Evolutionary conservation across 2,888 invertebrate genomes (phyloP).

Genomic region (Marasmarcha lunaedactyla): DNA sequence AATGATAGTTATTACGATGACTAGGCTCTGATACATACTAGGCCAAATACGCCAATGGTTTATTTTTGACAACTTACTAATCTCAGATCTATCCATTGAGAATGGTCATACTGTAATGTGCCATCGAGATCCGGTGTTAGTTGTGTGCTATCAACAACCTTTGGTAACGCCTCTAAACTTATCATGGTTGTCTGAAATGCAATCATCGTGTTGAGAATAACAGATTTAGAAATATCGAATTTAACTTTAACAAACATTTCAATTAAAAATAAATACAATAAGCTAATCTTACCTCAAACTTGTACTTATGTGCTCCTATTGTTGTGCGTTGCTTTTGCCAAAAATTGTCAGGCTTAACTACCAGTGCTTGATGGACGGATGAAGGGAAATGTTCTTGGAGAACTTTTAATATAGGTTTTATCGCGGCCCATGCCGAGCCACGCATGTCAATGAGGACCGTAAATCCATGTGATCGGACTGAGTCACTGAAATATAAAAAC

Average conservation of each 20-base stretch:
- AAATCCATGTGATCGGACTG: conserved; percentile 88
- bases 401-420: conserved; percentile 97
- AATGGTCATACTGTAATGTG: conserved; percentile 93
- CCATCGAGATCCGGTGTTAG: conserved; percentile 95
- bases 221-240: no score
- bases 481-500: conserved; percentile 76
- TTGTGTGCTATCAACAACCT: conserved; percentile 93
- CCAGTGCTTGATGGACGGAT: conserved; percentile 92
- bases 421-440: conserved; percentile 94
- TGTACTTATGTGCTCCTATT: conserved; percentile 97
- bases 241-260: conserved; percentile 1
- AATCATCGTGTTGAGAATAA: no score
- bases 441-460: conserved; percentile 98
- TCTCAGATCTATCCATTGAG: conserved; percentile 96
- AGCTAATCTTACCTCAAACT: conserved; percentile 91
- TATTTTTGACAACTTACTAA: conserved; percentile 71
- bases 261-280: conserved; percentile 5
- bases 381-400: conserved; percentile 96
- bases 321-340: conserved; percentile 99
- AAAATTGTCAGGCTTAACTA: conserved; percentile 99
- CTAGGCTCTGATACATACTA: no score
- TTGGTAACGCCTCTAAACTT: conserved; percentile 93
- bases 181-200: conserved; percentile 91
- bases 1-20: conserved; percentile 4
- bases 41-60: no score